phyloP scores from a whole-genome alignment of 2,113 vertebrate species.

The Heteronetta atricapilla region DNA sequence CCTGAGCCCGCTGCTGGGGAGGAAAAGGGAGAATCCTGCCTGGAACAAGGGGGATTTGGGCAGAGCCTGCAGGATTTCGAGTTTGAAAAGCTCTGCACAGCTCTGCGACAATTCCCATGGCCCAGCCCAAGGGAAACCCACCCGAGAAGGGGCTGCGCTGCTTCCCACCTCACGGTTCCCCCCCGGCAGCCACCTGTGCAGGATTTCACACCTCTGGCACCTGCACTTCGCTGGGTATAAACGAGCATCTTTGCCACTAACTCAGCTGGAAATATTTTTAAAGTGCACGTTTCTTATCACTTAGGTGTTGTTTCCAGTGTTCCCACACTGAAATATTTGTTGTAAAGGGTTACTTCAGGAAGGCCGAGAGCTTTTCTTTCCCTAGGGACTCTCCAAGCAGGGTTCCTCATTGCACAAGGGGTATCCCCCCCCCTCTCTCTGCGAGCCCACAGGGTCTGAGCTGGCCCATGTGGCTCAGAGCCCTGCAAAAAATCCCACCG shows the following conservation, averaged over 20 bases:
- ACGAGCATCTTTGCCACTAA: not conserved
- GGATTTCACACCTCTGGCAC: not conserved
- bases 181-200: rapidly evolving
- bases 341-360: not conserved
- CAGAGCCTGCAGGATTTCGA: not conserved
- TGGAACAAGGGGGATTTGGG: not conserved
- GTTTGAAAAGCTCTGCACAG: not conserved
- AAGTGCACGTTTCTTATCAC: rapidly evolving
- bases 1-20: not conserved
- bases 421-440: not conserved
- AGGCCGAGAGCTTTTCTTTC: not conserved
- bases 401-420: rapidly evolving
- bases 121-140: not conserved
- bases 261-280: not conserved
- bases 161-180: not conserved
- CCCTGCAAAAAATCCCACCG: rapidly evolving
- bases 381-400: rapidly evolving
- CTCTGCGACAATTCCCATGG: not conserved
- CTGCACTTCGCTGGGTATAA: rapidly evolving
- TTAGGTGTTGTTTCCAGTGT: rapidly evolving
- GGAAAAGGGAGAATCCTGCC: not conserved
- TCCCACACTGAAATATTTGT: not conserved
- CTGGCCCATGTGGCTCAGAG: not conserved
- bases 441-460: rapidly evolving
- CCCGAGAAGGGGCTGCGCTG: rapidly evolving